Evolutionary conservation across 1,140 invertebrate species (phyloP), one percentile per base, ranked within the genome.

Genomic region (Paraescarpia echinospica): DNA sequence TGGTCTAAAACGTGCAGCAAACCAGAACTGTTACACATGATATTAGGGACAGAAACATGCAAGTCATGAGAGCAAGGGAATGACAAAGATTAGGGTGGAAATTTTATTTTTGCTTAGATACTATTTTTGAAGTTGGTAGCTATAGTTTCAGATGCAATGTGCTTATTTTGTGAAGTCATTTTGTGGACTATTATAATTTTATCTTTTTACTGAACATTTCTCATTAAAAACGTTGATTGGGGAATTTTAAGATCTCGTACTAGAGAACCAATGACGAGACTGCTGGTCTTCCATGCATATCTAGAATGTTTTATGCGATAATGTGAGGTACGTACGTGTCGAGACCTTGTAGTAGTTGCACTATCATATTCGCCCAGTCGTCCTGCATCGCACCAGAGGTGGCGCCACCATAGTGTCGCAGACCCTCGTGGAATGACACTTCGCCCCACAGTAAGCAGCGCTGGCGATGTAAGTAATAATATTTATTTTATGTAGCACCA

Each of bases 381-480:
- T 94, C 94, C 35, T 93, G 94, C n/a, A 93, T 91, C 91, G 92
- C 34, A 27, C 88, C 91, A 27, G 92, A 93, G n/a, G 93, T 93
- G 12, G 94, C 94, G n/a, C 94, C 93, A 59, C 94, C 94, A 92
- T 95, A 96, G 48, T 95, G 94, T 27, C 95, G 93, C 27, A 96
- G 93, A 91, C 95, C 94, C 93, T 96, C 96, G 93, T 96, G 94
- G 48, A 98, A 96, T 94, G 97, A 97, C 93, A 96, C 97, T 94
- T 98, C 97, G 8, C 97, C 97, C 98, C 98, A 98, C 89, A 97
- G 96, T 90, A 98, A 97, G 95, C 98, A 98, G 92, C 97, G 97
- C 94, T 97, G 92, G 92, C 93, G 94, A 91, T 93, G 91, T 93
- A 93, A 92, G 34, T 51, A 93, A 22, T 77, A 77, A 41, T 41